Evolutionary conservation across 2,797 vertebrate genomes (phyloP), one percentile per base, ranked within the genome.

Genomic region (Pangasius larnaudii): DNA sequence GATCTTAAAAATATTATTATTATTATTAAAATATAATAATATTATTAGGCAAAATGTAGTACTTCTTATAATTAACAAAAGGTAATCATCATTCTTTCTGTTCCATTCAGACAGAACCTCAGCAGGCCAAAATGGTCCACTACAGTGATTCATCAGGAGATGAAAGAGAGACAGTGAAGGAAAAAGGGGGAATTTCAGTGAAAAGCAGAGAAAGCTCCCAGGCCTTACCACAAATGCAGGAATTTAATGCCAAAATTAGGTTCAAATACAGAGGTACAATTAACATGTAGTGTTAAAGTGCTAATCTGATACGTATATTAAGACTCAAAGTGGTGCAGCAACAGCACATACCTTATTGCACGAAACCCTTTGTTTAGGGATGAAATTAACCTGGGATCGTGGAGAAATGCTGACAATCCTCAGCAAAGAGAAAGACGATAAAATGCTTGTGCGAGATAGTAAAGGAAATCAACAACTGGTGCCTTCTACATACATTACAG

Each of bases 141-240:
- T 93, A 93, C 92, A 95, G 93, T 2, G 92, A 95, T 88, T 96
- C 95, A 0, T 96, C 95, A 1, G 93, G 86, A 8, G 95, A 94
- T 9, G 95, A 96, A 86, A 92, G 92, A 72, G 91, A 69, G 13
- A 36, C 74, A 22, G 59, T 42, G 71, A 80, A 78, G 24, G 39
- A 46, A 16, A 3, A 72, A 81, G 88, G 86, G 75, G 65, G 87
- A 91, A 81, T 14, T 85, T 14, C 72, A 24, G 46, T 65, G 49
- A 65, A 67, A 85, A 82, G 81, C 78, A 79, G 59, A 36, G 72
- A 49, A 82, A 71, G 14, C 42, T 6, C 85, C 36, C 81, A 82
- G 49, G 30, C 46, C 74, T 22, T 30, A 36, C 63, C 85, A 42
- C 90, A 87, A 67, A 84, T 59, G 22, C 88, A 92, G 59, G 0